Conservation (phyloP, 2,113 vertebrate species). For the Typhlomys cinereus region DNA sequence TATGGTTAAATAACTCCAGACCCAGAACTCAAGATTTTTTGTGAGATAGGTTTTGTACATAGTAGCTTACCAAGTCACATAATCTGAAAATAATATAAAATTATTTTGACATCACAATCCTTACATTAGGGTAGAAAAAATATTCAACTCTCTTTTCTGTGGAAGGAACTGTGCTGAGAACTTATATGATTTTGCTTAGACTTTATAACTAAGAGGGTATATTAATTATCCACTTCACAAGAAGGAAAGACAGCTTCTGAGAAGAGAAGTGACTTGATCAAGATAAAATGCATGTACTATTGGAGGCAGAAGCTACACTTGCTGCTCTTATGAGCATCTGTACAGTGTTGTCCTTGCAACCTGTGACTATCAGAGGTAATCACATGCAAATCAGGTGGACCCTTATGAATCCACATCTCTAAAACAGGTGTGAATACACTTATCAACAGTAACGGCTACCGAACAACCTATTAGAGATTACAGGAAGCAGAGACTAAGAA, state of each 20-base stretch:
- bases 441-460: neutral
- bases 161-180: neutral
- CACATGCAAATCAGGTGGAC: neutral
- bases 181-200: neutral
- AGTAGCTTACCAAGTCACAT: neutral
- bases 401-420: neutral
- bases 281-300: neutral
- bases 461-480: neutral
- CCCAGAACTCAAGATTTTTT: neutral
- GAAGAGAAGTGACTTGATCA: neutral
- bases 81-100: slow-evolving; percentile 34
- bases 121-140: neutral
- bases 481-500: neutral
- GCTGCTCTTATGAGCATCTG: neutral
- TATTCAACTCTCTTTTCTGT: neutral
- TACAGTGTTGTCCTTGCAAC: neutral
- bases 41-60: neutral
- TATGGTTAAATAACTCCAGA: slow-evolving; percentile 35
- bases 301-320: neutral
- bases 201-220: neutral
- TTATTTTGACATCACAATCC: neutral
- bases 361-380: neutral
- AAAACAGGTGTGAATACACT: neutral
- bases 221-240: neutral
- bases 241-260: neutral